Evolutionary conservation across 2,888 invertebrate genomes (phyloP), one percentile per base, ranked within the genome.

Genomic region (Drymonia ruficornis): DNA sequence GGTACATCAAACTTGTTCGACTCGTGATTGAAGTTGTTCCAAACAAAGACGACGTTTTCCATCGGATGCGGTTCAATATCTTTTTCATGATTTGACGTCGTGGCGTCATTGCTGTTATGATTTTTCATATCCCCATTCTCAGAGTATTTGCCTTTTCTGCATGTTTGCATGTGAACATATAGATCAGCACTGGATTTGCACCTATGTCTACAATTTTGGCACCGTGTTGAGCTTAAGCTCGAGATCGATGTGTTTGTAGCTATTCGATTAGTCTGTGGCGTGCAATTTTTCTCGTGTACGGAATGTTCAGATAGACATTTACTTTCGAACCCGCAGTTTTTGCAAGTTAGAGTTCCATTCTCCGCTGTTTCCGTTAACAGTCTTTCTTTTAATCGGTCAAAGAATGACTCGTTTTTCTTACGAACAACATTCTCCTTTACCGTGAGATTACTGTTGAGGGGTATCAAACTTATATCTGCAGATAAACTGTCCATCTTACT

Each of bases 111-210:
- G 52, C 78, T 84, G 31, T 84, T 76, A 51, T 78, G 66, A 72
- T 78, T 77, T 82, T 88, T 75, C 71, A 80, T 67, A 54, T 83
- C 91, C 49, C 83, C 80, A 53, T 86, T 67, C 51, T 89, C 89
- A 52, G 72, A 72, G 50, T 73, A 78, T 45, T 82, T 91, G 49
- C 85, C 82, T 31, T 94, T 95, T 8, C 87, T 86, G 78, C 97
- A 97, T 38, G 94, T 95, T 84, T 95, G 95, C 81, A 97, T 90
- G 80, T 98, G 98, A 56, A 94, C 89, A 61, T 95, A 92, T 48
- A 98, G 92, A 86, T 97, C 97, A 4, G 95, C 94, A 69, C 96
- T 96, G 28, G 96, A 96, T 87, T 97, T 97, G 85, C 97, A 98
- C 59, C 97, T 94, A 81, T 97, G 97, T 63, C 97, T 94, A 82